Evolutionary conservation across 2,888 invertebrate species (phyloP).

Genomic region (Unio delphinus): DNA sequence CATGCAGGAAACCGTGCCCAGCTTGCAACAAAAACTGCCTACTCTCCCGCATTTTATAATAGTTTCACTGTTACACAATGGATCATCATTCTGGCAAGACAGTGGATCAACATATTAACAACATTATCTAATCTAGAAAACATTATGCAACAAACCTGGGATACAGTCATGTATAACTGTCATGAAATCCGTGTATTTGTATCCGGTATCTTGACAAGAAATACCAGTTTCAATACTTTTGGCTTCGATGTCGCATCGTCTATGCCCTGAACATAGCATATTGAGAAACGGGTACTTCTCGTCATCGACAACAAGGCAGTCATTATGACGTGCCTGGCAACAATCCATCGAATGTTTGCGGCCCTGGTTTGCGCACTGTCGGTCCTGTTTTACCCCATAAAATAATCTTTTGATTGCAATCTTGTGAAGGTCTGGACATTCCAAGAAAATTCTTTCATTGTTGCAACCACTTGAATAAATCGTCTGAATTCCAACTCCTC

Average conservation of each 20-base stretch:
- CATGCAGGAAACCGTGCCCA: too few relatives aligned
- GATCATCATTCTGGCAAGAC: too few relatives aligned
- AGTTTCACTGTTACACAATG: too few relatives aligned
- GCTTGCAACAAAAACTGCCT: too few relatives aligned
- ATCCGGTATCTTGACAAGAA: constrained; percentile 33
- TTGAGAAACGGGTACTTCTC: constrained; percentile 53
- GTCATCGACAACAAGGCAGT: constrained; percentile 57
- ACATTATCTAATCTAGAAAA: too few relatives aligned
- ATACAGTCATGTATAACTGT: constrained; percentile 62
- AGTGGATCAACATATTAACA: too few relatives aligned
- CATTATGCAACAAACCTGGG: constrained; percentile 34
- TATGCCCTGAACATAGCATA: constrained; percentile 57
- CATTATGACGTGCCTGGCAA: constrained; percentile 50
- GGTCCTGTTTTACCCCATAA: constrained; percentile 55
- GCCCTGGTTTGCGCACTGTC: constrained; percentile 30
- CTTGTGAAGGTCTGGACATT: constrained; percentile 50
- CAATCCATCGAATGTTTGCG: constrained; percentile 40
- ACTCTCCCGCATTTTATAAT: too few relatives aligned
- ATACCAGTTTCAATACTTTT: constrained; percentile 37
- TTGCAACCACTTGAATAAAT: constrained; percentile 58
- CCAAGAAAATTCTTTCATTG: constrained; percentile 40
- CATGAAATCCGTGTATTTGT: constrained; percentile 46
- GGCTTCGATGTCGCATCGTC: constrained; percentile 44
- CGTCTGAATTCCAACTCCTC: constrained; percentile 36
- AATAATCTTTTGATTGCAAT: constrained; percentile 60